These are phyloP conservation scores for Aptenodytes patagonicus DNA, from an alignment of 2,113 vertebrate genomes.

Conservation along the genomic window DNA sequence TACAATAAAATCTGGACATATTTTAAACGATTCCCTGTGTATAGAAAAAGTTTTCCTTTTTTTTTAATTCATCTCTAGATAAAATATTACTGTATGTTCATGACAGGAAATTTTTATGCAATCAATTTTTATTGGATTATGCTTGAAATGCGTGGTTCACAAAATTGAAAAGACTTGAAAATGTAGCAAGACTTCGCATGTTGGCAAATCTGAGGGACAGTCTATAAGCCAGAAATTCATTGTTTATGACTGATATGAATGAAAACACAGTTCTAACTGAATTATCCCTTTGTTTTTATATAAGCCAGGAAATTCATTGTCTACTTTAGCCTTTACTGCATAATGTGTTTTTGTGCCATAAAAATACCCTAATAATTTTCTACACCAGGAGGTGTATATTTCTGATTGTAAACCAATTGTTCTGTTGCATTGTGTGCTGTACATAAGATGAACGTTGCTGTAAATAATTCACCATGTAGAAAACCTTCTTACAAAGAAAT, in stretches of 20 bases:
- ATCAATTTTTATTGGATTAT: background rate
- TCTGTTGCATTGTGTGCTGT: background rate
- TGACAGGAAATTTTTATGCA: background rate
- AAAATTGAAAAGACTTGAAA: background rate
- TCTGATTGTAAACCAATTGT: background rate
- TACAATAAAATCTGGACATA: background rate
- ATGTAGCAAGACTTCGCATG: background rate
- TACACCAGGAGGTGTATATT: background rate
- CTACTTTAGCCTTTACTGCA: background rate
- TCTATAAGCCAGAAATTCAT: background rate
- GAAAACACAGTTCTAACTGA: background rate
- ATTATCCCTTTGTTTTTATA: background rate
- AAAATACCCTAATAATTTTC: background rate
- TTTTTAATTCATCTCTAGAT: fast-evolving
- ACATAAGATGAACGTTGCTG: background rate
- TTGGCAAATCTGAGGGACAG: background rate
- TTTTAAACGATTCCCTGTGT: background rate
- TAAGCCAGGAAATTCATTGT: background rate
- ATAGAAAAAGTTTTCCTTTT: background rate
- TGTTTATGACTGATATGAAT: background rate
- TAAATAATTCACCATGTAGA: background rate
- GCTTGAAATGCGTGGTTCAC: background rate
- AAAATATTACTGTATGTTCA: background rate
- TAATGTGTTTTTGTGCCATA: background rate
- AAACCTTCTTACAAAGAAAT: background rate